Evolutionary conservation across 2,113 vertebrate genomes (phyloP), one percentile per base, ranked within the genome.

Genomic region (Balaenoptera acutorostrata): DNA sequence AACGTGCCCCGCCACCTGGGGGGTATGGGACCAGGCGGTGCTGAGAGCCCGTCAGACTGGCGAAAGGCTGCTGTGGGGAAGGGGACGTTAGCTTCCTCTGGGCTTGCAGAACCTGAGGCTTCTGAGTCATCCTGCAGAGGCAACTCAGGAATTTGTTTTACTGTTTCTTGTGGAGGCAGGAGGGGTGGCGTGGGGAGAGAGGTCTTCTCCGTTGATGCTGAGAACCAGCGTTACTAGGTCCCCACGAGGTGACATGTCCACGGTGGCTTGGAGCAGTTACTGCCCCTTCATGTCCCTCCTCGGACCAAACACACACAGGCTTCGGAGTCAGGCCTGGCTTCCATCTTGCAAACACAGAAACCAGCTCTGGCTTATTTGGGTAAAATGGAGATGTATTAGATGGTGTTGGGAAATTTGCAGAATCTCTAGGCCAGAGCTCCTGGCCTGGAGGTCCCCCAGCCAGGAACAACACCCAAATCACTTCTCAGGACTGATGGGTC

Each of bases 291-390:
- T 33, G 25, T 84, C 49, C 31, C 15, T 84, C 25, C 57, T 77
- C 4, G 36, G 21, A 52, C 46, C 52, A 63, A 81, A 44, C 69
- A 69, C 6, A 59, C 20, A 36, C 11, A 59, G 59, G 36, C 39
- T 61, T 93, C 20, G 25, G 12, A 63, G 71, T 59, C 96, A 94
- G 59, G 36, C 44, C 57, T 81, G 88, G 33, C 18, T 66, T 93
- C 64, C 57, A 27, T 59, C 64, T 92, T 64, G 25, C 25, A 69
- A 82, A 89, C 57, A 52, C 12, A 55, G 64, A 61, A 80, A 69
- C 78, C 25, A 8, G 27, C 11, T 36, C 29, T 66, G 87, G 57
- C 68, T 92, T 44, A 72, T 96, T 63, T 69, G 36, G 36, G 57
- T 82, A 36, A 41, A 69, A 74, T 64, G 33, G 39, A 41, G 63